phyloP scores from a whole-genome alignment of 92 coral and sea anemone species.

The Parazoanthus swiftii region DNA sequence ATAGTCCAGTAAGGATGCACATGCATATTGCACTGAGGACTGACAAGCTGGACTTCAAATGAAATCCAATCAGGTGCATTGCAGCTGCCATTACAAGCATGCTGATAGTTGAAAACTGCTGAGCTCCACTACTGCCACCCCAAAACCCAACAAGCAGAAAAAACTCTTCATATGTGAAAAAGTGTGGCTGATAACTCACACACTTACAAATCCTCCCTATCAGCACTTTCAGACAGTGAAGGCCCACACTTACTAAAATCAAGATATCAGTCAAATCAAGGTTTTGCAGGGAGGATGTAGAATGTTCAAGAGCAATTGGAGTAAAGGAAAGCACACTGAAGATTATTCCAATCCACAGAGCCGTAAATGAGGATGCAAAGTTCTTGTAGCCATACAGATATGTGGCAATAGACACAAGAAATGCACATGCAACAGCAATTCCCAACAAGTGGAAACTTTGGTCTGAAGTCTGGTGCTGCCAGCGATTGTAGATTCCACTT shows the following conservation, averaged over 20 bases:
- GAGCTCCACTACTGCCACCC: conserved; percentile 78
- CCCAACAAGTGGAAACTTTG: conserved; percentile 79
- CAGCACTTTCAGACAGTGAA: conserved; percentile 67
- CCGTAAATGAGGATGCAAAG: conserved; percentile 69
- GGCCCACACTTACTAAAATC: conserved; percentile 72
- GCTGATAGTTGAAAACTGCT: conserved; percentile 72
- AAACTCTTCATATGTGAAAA: conserved; percentile 78
- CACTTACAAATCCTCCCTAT: conserved; percentile 68
- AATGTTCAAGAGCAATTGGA: conserved; percentile 90
- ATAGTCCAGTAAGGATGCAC: conserved; percentile 72
- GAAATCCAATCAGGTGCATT: conserved; percentile 80
- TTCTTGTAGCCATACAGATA: conserved; percentile 82
- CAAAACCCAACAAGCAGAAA: conserved; percentile 77
- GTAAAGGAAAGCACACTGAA: conserved; percentile 96
- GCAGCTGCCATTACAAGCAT: conserved; percentile 71
- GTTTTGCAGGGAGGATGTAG: conserved; percentile 78
- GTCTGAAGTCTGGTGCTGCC: conserved; percentile 91
- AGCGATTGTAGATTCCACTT: conserved; percentile 83
- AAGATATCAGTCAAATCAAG: conserved; percentile 88
- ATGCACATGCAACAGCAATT: conserved; percentile 71
- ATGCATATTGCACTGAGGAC: conserved; percentile 70
- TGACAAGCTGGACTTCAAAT: conserved; percentile 84
- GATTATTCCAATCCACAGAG: conserved; percentile 92
- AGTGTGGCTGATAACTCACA: conserved; percentile 61
- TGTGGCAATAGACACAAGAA: conserved; percentile 75